Evolutionary conservation across 2,113 vertebrate species (phyloP).

Genomic region (Peromyscus maniculatus): DNA sequence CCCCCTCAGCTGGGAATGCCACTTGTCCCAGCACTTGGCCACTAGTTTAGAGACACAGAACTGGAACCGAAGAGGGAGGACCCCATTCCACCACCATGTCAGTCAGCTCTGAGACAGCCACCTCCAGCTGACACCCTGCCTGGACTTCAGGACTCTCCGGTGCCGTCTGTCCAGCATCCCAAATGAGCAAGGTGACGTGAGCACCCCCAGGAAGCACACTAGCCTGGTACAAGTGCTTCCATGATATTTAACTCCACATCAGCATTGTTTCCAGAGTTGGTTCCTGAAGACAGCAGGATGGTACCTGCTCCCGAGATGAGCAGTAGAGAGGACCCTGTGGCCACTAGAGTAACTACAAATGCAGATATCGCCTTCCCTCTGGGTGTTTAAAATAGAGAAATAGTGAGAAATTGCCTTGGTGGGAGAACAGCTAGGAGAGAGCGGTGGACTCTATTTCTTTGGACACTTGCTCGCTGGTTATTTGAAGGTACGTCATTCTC

Average conservation of each 20-base stretch:
- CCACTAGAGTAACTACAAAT: background rate
- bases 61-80: background rate
- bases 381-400: background rate
- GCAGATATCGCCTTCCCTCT: background rate
- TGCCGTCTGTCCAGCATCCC: background rate
- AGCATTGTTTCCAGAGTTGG: background rate
- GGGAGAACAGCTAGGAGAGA: background rate
- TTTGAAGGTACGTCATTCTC: background rate
- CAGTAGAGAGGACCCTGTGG: background rate
- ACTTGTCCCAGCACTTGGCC: background rate
- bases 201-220: background rate
- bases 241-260: background rate
- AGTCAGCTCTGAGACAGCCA: background rate
- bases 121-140: background rate
- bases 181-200: background rate
- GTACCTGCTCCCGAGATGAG: background rate
- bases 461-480: background rate
- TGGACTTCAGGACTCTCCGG: background rate
- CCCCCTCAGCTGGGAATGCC: background rate
- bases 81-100: accelerated
- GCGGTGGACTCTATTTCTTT: background rate
- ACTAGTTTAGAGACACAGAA: background rate
- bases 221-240: background rate
- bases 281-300: background rate
- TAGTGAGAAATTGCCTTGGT: background rate